Conservation (phyloP, 2,113 vertebrate species). For the Brachionichthys hirsutus region DNA sequence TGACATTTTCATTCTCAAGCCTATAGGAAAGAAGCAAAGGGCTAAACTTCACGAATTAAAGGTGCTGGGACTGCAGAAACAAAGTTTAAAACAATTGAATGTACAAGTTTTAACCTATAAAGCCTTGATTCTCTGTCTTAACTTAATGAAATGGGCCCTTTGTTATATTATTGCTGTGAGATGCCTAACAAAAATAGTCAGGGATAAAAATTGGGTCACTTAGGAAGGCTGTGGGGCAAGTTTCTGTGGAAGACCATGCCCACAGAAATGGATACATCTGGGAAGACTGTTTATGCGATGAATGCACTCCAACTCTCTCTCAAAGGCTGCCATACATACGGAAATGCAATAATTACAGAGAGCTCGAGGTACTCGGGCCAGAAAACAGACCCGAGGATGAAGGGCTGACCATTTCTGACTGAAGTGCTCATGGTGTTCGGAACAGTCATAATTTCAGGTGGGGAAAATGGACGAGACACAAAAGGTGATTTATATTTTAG, state of each 20-base stretch:
- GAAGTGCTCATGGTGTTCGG: too few relatives aligned
- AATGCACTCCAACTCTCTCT: background rate
- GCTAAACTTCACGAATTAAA: conserved; percentile 32
- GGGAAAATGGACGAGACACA: background rate
- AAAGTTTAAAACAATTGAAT: conserved; percentile 38
- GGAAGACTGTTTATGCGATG: background rate
- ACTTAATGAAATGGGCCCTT: conserved; percentile 14
- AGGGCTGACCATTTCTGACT: background rate
- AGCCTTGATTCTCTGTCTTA: conserved; percentile 11
- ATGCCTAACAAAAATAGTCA: conserved; percentile 22
- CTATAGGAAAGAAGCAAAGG: conserved; percentile 16
- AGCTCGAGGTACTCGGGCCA: background rate
- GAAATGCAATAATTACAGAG: conserved; percentile 7
- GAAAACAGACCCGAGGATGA: background rate
- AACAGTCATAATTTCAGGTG: background rate
- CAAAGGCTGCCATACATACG: conserved; percentile 8
- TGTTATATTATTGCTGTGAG: conserved; percentile 17
- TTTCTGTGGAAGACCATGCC: conserved; percentile 1
- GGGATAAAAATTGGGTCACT: conserved; percentile 16
- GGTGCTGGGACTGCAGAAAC: conserved; percentile 21
- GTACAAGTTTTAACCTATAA: conserved; percentile 27
- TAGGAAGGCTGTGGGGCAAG: conserved; percentile 7
- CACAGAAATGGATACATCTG: conserved; percentile 1
- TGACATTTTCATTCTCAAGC: conserved; percentile 22
- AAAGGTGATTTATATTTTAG: background rate